Base-by-base conservation (phyloP, 2,797 vertebrate species). In the Molossus molossus region DNA sequence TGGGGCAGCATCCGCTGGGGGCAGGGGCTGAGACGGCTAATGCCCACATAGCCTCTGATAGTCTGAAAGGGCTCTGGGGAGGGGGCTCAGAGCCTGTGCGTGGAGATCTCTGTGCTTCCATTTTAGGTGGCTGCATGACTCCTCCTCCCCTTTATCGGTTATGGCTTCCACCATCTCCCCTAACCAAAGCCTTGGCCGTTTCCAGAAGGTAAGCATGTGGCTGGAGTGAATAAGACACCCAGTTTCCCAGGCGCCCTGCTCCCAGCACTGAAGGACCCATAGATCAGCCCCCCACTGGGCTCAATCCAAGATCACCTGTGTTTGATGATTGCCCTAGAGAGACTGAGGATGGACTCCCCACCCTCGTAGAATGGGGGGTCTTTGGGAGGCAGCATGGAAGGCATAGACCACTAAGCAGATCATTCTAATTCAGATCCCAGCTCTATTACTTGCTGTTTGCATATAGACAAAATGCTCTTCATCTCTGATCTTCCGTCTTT, bases 401-500 rank as follows among this genome's bases (percentile, higher is more conserved):
- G 72, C 60, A 50, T 69, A 58, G 29, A 64, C 29, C 64, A 57
- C 87, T 55, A 80, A 14, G 18, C 73, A 85, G 45, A 48, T 80
- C 13, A 57, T 80, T 86, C 21, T 75, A 73, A 53, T 80, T 90
- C 81, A 45, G 25, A 79, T 70, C 73, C 72, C 48, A 79, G 58
- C 48, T 94, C 64, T 62, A 25, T 23, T 21, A 21, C 53, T 60
- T 13, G 15, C 62, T 27, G 15, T 7, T 23, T 33, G 58, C 55
- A 17, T 8, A 14, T n/a, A n/a, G 82, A 82, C 81, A 65, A 65
- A 65, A 81, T 45, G 18, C 29, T 67, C 10, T 89, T 58, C 21
- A 9, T 48, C 27, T 17, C 50, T 5, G 29, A 20, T 86, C 79
- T 84, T 90, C 93, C 81, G 23, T 37, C 80, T 91, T 79, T 94